Percentiles rank a stretch among this genome's conserved stretches.
Conservation (phyloP, 2,888 invertebrate genomes). For the Polydesmus complanatus region DNA sequence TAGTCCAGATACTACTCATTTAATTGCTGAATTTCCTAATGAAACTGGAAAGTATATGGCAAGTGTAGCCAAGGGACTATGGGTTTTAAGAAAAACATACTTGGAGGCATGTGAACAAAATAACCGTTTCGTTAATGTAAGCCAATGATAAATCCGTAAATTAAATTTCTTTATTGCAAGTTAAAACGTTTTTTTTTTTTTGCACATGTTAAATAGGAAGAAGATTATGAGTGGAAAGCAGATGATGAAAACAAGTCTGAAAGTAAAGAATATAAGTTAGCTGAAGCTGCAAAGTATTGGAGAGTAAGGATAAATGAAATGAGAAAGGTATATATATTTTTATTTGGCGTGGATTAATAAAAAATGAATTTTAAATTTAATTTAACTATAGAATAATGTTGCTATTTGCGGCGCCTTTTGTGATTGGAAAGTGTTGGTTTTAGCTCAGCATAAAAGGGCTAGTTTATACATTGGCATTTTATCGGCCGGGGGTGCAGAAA, state of each 20-base stretch:
- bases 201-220: too few species aligned
- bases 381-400: not conserved
- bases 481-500: conserved; percentile 58
- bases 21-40: conserved; percentile 52
- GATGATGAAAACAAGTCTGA: conserved; percentile 36
- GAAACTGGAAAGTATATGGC: conserved; percentile 79
- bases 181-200: conserved; percentile 18
- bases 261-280: conserved; percentile 24
- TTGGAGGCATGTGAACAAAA: conserved; percentile 49
- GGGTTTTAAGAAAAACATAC: conserved; percentile 72
- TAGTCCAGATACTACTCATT: conserved; percentile 54
- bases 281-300: conserved; percentile 42
- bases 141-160: not conserved
- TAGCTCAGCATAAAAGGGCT: conserved; percentile 41
- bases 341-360: conserved; percentile 27
- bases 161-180: not conserved
- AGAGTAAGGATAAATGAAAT: conserved; percentile 40
- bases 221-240: conserved; percentile 73
- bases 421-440: conserved; percentile 37
- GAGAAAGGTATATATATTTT: conserved; percentile 32
- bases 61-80: conserved; percentile 73
- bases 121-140: conserved; percentile 50
- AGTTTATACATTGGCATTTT: conserved; percentile 58
- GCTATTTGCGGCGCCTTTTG: conserved; percentile 27
- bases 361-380: not conserved